These are phyloP conservation scores for Pantherophis vulpinus DNA, from an alignment of 2,797 vertebrate genomes.

Conservation along the genomic window DNA sequence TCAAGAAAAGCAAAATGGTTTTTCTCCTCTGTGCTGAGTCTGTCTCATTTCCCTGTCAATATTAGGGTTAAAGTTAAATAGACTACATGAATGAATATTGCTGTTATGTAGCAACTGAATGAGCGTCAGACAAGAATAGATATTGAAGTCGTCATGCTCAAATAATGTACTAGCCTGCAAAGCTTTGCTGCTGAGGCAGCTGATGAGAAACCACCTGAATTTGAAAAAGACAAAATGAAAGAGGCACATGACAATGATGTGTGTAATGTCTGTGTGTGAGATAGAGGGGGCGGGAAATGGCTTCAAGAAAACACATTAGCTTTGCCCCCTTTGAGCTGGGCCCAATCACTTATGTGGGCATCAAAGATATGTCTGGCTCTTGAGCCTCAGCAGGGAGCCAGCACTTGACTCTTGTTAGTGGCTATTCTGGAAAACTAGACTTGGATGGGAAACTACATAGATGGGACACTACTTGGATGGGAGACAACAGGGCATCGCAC, in stretches of 20 bases:
- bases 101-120: conserved; percentile 58
- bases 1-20: conserved; percentile 30
- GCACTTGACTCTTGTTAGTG: not conserved
- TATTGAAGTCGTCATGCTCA: conserved; percentile 44
- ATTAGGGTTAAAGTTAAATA: conserved; percentile 36
- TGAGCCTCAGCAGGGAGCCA: not conserved
- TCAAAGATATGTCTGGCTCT: not conserved
- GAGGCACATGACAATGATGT: not conserved
- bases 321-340: not conserved
- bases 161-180: conserved; percentile 33
- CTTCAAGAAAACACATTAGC: not conserved
- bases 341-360: not conserved
- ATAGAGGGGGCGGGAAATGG: not conserved
- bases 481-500: not conserved
- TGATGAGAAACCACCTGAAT: not conserved
- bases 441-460: not conserved
- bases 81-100: conserved; percentile 52
- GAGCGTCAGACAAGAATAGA: conserved; percentile 48
- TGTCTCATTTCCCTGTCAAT: conserved; percentile 22
- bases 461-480: not conserved
- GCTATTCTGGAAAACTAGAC: not conserved
- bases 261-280: not conserved
- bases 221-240: not conserved
- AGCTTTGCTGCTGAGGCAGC: conserved; percentile 29
- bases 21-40: conserved; percentile 24